These are phyloP conservation scores for Lepidochitona cinerea DNA, from an alignment of 2,888 invertebrate genomes.

Conservation along the genomic window DNA sequence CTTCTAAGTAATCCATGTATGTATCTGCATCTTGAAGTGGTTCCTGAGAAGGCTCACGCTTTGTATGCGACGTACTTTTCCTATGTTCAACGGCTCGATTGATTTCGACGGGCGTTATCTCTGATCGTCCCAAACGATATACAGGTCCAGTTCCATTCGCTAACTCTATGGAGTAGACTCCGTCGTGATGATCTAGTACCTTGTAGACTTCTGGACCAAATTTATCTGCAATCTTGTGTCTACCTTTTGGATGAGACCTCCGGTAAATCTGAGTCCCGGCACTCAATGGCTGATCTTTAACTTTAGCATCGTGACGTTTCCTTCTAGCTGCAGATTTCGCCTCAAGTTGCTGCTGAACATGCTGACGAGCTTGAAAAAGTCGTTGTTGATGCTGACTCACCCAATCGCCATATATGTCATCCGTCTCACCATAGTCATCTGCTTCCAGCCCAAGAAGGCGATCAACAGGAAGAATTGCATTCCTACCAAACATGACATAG, in stretches of 20 bases:
- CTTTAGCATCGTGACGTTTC: neutral
- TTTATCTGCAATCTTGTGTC: conserved; percentile 3
- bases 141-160: neutral
- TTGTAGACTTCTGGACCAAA: conserved; percentile 4
- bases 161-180: neutral
- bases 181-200: neutral
- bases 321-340: neutral
- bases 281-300: neutral
- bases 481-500: neutral
- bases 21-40: no score
- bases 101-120: neutral
- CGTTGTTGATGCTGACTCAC: neutral
- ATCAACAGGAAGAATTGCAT: neutral
- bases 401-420: neutral
- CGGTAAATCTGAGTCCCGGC: neutral
- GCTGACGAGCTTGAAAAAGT: neutral
- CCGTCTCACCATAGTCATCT: neutral
- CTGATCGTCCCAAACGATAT: neutral
- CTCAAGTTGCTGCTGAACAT: neutral
- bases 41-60: no score
- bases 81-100: no score
- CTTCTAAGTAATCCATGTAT: no score
- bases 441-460: neutral
- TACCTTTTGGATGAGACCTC: neutral
- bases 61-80: no score